These are phyloP conservation scores for Danio albolineatus DNA, from an alignment of 2,797 vertebrate species.

Conservation along the genomic window DNA sequence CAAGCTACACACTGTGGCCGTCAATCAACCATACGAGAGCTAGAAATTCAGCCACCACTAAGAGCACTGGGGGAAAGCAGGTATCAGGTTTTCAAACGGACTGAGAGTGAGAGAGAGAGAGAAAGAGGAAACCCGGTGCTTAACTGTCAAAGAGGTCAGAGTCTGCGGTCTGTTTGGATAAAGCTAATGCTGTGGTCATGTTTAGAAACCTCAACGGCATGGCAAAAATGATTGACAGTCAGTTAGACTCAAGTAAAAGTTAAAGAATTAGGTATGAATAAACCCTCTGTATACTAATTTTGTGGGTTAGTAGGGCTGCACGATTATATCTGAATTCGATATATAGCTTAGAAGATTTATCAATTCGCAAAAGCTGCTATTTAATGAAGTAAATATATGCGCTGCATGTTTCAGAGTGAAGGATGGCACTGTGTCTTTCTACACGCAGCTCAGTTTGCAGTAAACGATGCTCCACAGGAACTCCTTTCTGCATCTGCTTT, in stretches of 20 bases:
- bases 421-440: background rate
- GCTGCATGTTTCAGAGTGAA: background rate
- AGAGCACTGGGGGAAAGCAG: constrained; percentile 22
- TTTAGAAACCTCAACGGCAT: constrained; percentile 49
- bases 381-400: background rate
- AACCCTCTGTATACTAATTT: background rate
- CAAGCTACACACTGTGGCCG: constrained; percentile 49
- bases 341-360: background rate
- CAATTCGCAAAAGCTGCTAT: background rate
- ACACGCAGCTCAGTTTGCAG: background rate
- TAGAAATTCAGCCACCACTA: constrained; percentile 22
- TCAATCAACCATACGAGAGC: constrained; percentile 49
- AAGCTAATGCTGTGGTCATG: constrained; percentile 46
- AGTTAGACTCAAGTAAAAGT: background rate
- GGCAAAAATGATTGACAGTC: constrained; percentile 24
- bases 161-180: constrained; percentile 21
- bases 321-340: background rate
- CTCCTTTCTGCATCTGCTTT: background rate
- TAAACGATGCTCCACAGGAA: background rate
- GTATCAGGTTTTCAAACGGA: constrained; percentile 31
- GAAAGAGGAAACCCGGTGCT: constrained; percentile 13
- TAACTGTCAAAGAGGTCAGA: constrained; percentile 4
- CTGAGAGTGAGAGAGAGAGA: background rate
- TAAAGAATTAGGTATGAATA: background rate
- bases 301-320: background rate